phyloP scores from a whole-genome alignment of 2,888 invertebrate species.

The Andrena bicolor region DNA sequence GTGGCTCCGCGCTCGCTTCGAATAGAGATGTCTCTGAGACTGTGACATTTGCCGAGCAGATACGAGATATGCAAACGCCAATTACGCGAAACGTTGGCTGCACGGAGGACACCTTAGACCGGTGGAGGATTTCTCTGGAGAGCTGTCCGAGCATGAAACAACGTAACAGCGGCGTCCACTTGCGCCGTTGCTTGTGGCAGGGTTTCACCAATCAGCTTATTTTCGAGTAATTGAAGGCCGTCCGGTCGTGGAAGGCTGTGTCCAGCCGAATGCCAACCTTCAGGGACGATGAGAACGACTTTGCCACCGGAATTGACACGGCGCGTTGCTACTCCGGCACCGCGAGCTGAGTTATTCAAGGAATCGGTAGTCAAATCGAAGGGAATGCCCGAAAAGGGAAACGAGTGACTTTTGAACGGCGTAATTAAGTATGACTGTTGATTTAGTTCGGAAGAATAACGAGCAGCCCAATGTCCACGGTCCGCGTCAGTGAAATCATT shows the following conservation, averaged over 20 bases:
- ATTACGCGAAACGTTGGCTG: constrained; percentile 10
- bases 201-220: constrained; percentile 71
- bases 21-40: background rate
- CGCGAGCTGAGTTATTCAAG: background rate
- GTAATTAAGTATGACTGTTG: no score
- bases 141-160: constrained; percentile 37
- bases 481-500: constrained; percentile 26
- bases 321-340: background rate
- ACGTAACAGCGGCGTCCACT: constrained; percentile 48
- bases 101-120: background rate
- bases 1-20: background rate
- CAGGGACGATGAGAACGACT: constrained; percentile 61
- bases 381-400: background rate
- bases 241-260: constrained; percentile 66
- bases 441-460: background rate
- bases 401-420: background rate
- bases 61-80: background rate
- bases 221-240: constrained; percentile 73
- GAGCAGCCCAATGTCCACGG: background rate
- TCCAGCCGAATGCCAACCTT: constrained; percentile 60
- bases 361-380: background rate
- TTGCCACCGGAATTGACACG: constrained; percentile 15
- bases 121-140: constrained; percentile 35
- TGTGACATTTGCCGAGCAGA: background rate
- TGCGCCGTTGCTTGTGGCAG: constrained; percentile 54